Evolutionary conservation across 2,113 vertebrate species (phyloP), one percentile per base, ranked within the genome.

Genomic region (Chrysochloris asiatica): DNA sequence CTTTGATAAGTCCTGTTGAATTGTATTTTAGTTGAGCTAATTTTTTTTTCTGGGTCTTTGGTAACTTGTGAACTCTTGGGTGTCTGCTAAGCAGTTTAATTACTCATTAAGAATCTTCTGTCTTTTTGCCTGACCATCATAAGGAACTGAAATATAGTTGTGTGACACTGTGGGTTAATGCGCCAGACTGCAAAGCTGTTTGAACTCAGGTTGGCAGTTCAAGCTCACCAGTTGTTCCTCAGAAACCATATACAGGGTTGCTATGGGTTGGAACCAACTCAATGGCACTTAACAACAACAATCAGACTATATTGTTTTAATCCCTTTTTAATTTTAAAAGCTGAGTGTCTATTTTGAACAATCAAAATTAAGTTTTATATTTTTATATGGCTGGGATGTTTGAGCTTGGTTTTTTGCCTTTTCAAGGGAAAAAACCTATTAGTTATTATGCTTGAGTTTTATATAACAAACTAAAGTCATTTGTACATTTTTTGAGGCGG

Each of bases 11-110:
- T 67, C 38, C 22, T 75, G 26, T 84, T 65, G 59, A 95, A 88
- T 69, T 92, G 16, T 93, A 61, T 83, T 92, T 92, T 14, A 63
- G 38, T 94, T 95, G 71, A 76, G 6, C 54, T 95, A 14, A 50
- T 91, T 52, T n/a, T n/a, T n/a, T n/a, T n/a, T 54, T 2, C n/a
- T 10, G 54, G 56, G 56, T 8, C 47, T 92, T 4, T 72, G 71
- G 65, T 76, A 67, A 86, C 71, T 22, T 73, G 67, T 72, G 24
- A 91, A 80, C 38, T 73, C 76, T 76, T 80, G 41, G 50, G 10
- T 79, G 33, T 86, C n/a, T 87, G 63, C 41, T 86, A 80, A 89
- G 87, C 28, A 85, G 63, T 86, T 89, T 48, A 81, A 65, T 92
- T 85, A 86, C 43, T 91, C 56, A 86, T 77, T 93, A 77, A 38